Evolutionary conservation across 2,888 invertebrate species (phyloP), one percentile per base, ranked within the genome.

Genomic region (Lysandra bellargus): DNA sequence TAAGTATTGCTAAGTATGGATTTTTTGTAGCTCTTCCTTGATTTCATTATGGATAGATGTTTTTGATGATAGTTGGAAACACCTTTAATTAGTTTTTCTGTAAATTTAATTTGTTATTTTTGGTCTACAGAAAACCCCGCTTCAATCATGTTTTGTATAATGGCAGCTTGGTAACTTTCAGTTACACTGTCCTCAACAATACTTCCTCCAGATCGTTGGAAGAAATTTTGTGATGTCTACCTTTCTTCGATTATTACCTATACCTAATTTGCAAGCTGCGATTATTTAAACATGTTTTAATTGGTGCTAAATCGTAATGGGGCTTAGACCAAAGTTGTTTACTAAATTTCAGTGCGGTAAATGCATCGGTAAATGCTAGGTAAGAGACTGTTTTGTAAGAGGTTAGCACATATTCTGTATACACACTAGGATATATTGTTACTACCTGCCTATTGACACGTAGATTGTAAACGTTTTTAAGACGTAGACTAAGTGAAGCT

Each of bases 381-480:
- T 53, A 76, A 33, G 53, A 57, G 49, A 76, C 30, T 76, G 76
- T 76, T 53, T 30, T 57, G 82, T 83, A 84, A 82, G 81, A 85
- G 83, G 82, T 84, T 85, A 81, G 84, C 83, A 84, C 83, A 84
- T 84, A 85, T 83, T 83, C 85, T 84, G 86, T 88, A 86, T 87
- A 90, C 90, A 89, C 85, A 88, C 85, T 87, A 88, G 88, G 84
- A 85, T 83, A 88, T 90, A 92, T 91, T 91, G 91, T 92, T 92
- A 92, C 91, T 92, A 93, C 90, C 92, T 93, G 93, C 93, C 93
- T 92, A 92, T 92, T 92, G 92, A 93, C 90, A 92, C 87, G 90
- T 93, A 93, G 92, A 91, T 90, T 89, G 88, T 92, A 91, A 90
- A 88, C 83, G 91, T 91, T 91, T 89, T 88, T 90, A 91, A 89